These are phyloP conservation scores for Prinia subflava DNA, from an alignment of 2,113 vertebrate species.

Conservation along the genomic window DNA sequence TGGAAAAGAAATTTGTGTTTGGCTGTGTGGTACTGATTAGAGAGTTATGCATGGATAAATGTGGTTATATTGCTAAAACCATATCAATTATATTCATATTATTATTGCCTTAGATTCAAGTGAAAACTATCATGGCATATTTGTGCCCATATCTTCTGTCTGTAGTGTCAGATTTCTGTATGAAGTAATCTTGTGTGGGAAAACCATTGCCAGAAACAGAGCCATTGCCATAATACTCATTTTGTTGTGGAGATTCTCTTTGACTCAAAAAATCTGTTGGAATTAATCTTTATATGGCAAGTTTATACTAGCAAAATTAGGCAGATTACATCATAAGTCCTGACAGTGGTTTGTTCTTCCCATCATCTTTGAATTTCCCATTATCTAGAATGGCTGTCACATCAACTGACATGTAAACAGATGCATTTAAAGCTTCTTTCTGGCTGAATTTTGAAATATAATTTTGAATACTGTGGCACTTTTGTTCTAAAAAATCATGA, in stretches of 20 bases:
- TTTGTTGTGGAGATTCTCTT: not conserved
- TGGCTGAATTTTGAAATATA: not conserved
- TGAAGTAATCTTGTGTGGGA: not conserved
- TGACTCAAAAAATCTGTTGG: not conserved
- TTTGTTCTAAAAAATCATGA: not conserved
- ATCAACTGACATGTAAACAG: not conserved
- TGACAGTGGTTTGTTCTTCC: not conserved
- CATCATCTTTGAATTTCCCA: not conserved
- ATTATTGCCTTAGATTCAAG: not conserved
- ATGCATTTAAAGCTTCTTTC: not conserved
- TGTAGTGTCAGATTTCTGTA: not conserved
- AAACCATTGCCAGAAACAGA: not conserved
- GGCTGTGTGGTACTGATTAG: not conserved
- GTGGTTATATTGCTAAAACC: not conserved
- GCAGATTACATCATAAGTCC: not conserved
- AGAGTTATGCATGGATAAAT: not conserved
- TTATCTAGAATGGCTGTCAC: not conserved
- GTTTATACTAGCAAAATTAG: not conserved
- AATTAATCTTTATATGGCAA: not conserved
- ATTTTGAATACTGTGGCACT: not conserved
- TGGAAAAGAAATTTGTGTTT: not conserved
- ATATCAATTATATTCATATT: not conserved
- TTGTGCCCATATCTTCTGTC: not conserved
- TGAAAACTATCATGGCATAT: not conserved
- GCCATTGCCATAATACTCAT: not conserved